phyloP scores from a whole-genome alignment of 1,140 invertebrate genomes.

The Holcopasites calliopsidis region DNA sequence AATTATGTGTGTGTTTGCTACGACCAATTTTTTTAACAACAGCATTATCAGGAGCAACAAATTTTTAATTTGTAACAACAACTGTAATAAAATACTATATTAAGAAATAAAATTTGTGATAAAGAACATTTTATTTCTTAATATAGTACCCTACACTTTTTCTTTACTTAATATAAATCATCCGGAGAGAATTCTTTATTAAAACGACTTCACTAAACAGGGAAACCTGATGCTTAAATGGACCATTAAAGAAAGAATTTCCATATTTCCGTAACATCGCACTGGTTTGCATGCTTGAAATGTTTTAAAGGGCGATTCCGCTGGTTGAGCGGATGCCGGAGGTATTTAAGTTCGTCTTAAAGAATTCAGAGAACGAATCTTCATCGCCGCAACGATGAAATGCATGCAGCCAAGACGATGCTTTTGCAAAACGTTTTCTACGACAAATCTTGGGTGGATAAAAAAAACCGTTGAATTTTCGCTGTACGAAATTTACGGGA shows the following conservation, averaged over 20 bases:
- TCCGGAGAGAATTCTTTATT: too few relatives aligned
- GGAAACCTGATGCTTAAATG: background rate
- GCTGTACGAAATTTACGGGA: too few relatives aligned
- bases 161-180: too few relatives aligned
- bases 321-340: too few relatives aligned
- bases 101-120: too few relatives aligned
- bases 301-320: background rate
- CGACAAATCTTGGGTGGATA: background rate
- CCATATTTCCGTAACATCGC: background rate
- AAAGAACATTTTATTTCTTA: too few relatives aligned
- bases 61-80: too few relatives aligned
- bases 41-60: too few relatives aligned
- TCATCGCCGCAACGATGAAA: background rate
- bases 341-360: background rate
- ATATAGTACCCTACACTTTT: too few relatives aligned
- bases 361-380: background rate
- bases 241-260: background rate
- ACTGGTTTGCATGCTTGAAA: background rate
- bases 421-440: background rate
- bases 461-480: background rate
- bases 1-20: too few relatives aligned
- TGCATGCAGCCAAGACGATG: background rate
- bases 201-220: background rate
- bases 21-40: too few relatives aligned
- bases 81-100: too few relatives aligned